Conservation (phyloP, 37 sponge, comb jelly and placozoan genomes). For the Lycopodina hypogea region DNA sequence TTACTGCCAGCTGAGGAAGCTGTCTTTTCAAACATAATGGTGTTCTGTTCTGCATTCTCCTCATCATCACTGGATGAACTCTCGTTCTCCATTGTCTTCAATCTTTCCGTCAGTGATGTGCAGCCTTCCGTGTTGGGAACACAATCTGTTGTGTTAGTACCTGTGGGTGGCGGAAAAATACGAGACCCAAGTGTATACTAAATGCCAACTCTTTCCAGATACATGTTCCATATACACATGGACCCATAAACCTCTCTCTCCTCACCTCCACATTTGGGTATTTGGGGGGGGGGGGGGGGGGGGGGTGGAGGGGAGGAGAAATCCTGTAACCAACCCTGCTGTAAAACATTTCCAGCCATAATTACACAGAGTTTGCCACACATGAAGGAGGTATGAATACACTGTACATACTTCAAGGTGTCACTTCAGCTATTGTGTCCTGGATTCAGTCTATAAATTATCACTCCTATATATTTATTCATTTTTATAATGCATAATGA, state of each 20-base stretch:
- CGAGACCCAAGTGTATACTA: background rate
- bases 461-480: too few relatives aligned
- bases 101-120: constrained; percentile 29
- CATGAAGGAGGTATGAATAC: too few relatives aligned
- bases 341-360: too few relatives aligned
- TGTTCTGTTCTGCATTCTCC: constrained; percentile 24
- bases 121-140: background rate
- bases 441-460: too few relatives aligned
- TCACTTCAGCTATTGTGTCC: too few relatives aligned
- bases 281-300: constrained; percentile 7
- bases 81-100: constrained; percentile 31
- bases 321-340: too few relatives aligned
- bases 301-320: too few relatives aligned
- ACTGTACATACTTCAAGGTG: too few relatives aligned
- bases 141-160: background rate
- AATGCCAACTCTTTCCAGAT: too few relatives aligned
- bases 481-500: too few relatives aligned
- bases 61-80: constrained; percentile 31
- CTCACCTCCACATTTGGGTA: too few relatives aligned
- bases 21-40: constrained; percentile 20
- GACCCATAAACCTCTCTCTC: background rate
- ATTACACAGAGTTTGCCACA: too few relatives aligned
- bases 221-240: background rate
- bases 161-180: background rate
- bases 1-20: constrained; percentile 39